Evolutionary conservation across 2,113 vertebrate genomes (phyloP).

Genomic region (crab-eating macaque (Macaca fascicularis)): T2T-MFA8v1.1 NC_088386.1:129886501-129887000

Average conservation of each 20-base stretch:
- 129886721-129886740: neutral
- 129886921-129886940: conserved; percentile 14
- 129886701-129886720: neutral
- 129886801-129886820: neutral
- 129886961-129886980: neutral
- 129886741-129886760: neutral
- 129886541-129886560: too few species aligned
- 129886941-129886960: neutral
- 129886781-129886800: neutral
- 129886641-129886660: too few species aligned
- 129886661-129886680: neutral
- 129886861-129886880: neutral
- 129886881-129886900: neutral
- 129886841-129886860: neutral
- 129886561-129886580: too few species aligned
- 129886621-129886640: neutral
- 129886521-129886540: too few species aligned
- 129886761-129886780: neutral
- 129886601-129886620: too few species aligned
- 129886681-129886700: rapidly evolving
- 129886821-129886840: neutral
- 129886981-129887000: neutral
- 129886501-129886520: too few species aligned
- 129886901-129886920: neutral
- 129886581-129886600: too few species aligned